Evolutionary conservation across 53 echinoderm and acorn worm genomes (phyloP).

Genomic region (Actinopyga echinites): DNA sequence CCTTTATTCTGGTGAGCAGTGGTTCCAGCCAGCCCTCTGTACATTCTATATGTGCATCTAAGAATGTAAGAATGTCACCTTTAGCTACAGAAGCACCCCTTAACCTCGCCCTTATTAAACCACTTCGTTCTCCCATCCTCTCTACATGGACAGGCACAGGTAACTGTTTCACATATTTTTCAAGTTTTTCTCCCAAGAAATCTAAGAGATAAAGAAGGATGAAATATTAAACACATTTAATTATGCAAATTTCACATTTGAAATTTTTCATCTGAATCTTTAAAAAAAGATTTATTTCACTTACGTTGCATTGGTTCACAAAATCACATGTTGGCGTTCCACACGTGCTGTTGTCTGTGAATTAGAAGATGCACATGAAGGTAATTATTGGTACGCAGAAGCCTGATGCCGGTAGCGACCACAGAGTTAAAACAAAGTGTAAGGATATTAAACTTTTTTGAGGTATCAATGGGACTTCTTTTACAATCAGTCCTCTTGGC

Average conservation of each 20-base stretch:
- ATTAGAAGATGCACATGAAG: too few species aligned
- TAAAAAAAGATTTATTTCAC: too few species aligned
- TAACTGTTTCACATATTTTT: slow-evolving; percentile 70
- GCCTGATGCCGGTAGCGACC: too few species aligned
- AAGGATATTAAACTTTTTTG: too few species aligned
- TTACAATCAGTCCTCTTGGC: too few species aligned
- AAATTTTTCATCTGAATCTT: neutral
- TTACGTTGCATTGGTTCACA: too few species aligned
- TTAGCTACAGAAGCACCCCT: slow-evolving; percentile 90
- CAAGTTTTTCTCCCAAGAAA: slow-evolving; percentile 86
- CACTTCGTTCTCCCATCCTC: slow-evolving; percentile 95
- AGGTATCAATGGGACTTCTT: too few species aligned
- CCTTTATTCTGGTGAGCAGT: slow-evolving; percentile 77
- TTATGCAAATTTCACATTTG: neutral
- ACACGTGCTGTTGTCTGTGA: too few species aligned
- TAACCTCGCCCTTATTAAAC: slow-evolving; percentile 85
- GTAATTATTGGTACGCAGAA: too few species aligned
- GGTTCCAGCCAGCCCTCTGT: slow-evolving; percentile 97
- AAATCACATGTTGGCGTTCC: too few species aligned
- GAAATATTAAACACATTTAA: too few species aligned
- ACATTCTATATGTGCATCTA: slow-evolving; percentile 97
- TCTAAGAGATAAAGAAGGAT: slow-evolving; percentile 47
- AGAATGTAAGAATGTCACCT: slow-evolving; percentile 87
- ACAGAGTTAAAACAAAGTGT: too few species aligned
- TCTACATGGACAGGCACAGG: slow-evolving; percentile 80